Evolutionary conservation across 2,797 vertebrate genomes (phyloP), one percentile per base, ranked within the genome.

Genomic region (Eleutherodactylus coqui): DNA sequence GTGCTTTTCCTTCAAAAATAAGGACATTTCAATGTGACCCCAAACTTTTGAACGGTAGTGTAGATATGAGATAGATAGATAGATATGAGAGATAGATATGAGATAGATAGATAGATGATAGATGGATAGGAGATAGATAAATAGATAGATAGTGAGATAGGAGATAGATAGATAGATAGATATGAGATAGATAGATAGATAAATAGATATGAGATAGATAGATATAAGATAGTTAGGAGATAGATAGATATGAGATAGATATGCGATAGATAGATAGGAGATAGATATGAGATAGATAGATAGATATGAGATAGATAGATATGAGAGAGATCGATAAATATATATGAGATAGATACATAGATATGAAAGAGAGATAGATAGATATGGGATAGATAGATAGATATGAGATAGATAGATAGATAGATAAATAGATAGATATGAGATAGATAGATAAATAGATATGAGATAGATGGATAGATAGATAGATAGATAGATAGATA

Each of bases 241-340:
- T 53, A 53, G 17, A 53, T 53, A 49, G 47, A 49, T 49, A 49
- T 2, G 14, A 2, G 14, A 13, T n/a, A n/a, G n/a, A n/a, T n/a
- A n/a, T n/a, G 16, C 3, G 60, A 29, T 29, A 29, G 11, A 41
- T 72, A 41, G 36, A 72, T 73, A 72, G 36, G 10, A 29, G 27
- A 72, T 38, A 72, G 41, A 38, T 72, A 72, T n/a, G n/a, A n/a
- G 41, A 72, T 72, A 43, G 69, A 72, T 55, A 72, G 67, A 72
- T 72, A 72, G 73, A 75, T 29, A 49, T n/a, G 27, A 7, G 13
- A 1, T n/a, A 76, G n/a, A 76, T n/a, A 62, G 0, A 60, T 60
- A 60, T 27, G n/a, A 29, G 58, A 62, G 11, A 29, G 58, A 62
- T 62, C 13, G 8, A 62, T 62, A 32, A n/a, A n/a, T n/a, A n/a